Base-by-base conservation (phyloP, 2,797 vertebrate genomes). In the Ataeniobius toweri region DNA sequence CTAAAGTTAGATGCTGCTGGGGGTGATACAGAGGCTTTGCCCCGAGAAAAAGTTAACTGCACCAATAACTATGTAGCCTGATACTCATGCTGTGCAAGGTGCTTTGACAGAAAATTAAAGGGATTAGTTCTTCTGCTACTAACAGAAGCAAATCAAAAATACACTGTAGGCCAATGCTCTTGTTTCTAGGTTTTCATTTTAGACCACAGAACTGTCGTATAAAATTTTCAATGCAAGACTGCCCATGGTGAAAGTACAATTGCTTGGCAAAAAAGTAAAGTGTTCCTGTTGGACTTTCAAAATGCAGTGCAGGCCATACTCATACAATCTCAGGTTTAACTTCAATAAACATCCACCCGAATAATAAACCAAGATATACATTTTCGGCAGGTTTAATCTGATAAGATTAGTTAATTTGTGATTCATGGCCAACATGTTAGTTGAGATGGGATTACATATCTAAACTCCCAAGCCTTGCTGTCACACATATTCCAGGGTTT, bases 1-100 rank as follows among this genome's bases (percentile, higher is more conserved):
- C 86, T 85, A 79, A 78, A 73, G 74, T 78, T 81, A 84, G 82
- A 56, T 0, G 61, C 81, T 83, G 85, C 67, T 79, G 72, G 81
- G 69, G 16, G 31, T 68, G 41, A 81, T 13, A 61, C 48, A 77
- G 18, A 84, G 7, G 59, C 76, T 78, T 84, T 82, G n/a, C 22
- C 74, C 63, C 41, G 73, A 46, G 61, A 75, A 71, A 74, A 71
- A 36, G 18, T 46, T 53, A 51, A 50, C 44, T 72, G 20, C 53
- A 10, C 55, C 77, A 80, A 74, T 58, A 46, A 46, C 59, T 88
- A 14, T 74, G 74, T 71, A 39, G 69, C 61, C 67, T 74, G 72
- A 88, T 50, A 31, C 73, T 85, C 31, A 16, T 53, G 75, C 48
- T 58, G 68, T 50, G 74, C 74, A 71, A 26, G 71, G 75, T 84